Percentiles rank a stretch among this genome's conserved stretches.
phyloP scores from a whole-genome alignment of 1,140 invertebrate genomes.

The Philopotamus ludificatus region DNA sequence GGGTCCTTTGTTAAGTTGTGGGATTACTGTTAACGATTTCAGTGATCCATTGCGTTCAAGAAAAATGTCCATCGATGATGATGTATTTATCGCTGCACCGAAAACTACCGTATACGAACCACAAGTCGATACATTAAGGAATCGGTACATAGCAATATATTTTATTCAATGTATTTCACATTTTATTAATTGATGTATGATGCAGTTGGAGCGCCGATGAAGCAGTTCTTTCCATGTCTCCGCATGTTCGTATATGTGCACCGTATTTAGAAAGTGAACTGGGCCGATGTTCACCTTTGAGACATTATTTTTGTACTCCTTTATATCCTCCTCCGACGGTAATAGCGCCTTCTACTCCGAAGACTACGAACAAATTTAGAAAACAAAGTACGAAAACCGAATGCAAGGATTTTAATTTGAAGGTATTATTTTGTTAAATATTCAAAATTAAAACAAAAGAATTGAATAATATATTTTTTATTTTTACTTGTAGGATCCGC shows the following conservation, averaged over 20 bases:
- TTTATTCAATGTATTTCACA: neutral
- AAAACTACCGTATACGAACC: neutral
- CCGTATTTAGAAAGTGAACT: constrained; percentile 87
- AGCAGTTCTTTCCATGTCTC: constrained; percentile 74
- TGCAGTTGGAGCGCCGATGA: constrained; percentile 52
- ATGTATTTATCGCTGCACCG: constrained; percentile 46
- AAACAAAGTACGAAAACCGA: constrained; percentile 1
- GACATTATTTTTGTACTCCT: constrained; percentile 76
- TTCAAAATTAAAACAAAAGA: neutral
- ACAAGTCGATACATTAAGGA: constrained; percentile 33
- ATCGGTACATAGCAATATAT: constrained; percentile 26
- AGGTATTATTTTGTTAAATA: neutral
- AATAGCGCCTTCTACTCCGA: constrained; percentile 14
- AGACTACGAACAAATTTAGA: constrained; percentile 1
- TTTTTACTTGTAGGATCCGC: constrained; percentile 52
- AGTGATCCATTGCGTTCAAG: constrained; percentile 77
- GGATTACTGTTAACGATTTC: constrained; percentile 60
- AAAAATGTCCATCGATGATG: constrained; percentile 60
- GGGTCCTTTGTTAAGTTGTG: constrained; percentile 47
- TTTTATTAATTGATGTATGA: constrained; percentile 19
- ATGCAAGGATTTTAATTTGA: neutral
- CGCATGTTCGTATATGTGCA: constrained; percentile 79
- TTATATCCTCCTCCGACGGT: constrained; percentile 58
- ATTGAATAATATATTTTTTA: neutral
- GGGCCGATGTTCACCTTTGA: constrained; percentile 73